Evolutionary conservation across 2,797 vertebrate genomes (phyloP), one percentile per base, ranked within the genome.

Genomic region (Ctenopoma kingsleyae): DNA sequence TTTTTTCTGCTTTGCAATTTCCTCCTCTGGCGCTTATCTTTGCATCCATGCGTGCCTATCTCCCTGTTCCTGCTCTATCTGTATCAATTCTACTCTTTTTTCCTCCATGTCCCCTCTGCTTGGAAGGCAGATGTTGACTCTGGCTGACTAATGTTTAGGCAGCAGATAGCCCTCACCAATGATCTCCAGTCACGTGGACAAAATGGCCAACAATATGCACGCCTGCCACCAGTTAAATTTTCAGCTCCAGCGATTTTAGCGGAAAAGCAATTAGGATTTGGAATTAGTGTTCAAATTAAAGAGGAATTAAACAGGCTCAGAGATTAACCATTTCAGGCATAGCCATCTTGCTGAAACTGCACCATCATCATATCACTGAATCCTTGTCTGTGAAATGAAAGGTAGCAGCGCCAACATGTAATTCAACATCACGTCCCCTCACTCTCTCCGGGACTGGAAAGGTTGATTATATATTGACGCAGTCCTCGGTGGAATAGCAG

Each of bases 201-300:
- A 82, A 82, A 80, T 50, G 74, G 52, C 84, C 79, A 62, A 81
- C 81, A 57, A 83, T 66, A 67, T 71, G 73, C 46, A 20, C 46
- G 55, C 72, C 76, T 91, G 93, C 95, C 94, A 95, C 95, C 94
- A 94, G 93, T 94, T 93, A 94, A 94, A 97, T 97, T 95, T 97
- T 95, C 94, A 95, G 96, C 96, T 95, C 95, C 94, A 95, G 93
- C 91, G 92, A 95, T 95, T 96, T 96, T 94, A 92, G 92, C 86
- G 57, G 94, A 97, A 97, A 97, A 96, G 95, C 95, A 97, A 97
- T 99, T 97, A 98, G 93, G 93, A 95, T 94, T 93, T 95, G 95
- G 96, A 97, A 96, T 98, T 97, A 95, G 95, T 95, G 95, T 96
- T 96, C 93, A 95, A 97, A 98, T 98, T 96, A 96, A 97, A 96